Percentiles rank a stretch among this genome's conserved stretches.
These are phyloP conservation scores for Heliconius hermathena DNA, from an alignment of 1,140 invertebrate species.

Conservation along the genomic window DNA sequence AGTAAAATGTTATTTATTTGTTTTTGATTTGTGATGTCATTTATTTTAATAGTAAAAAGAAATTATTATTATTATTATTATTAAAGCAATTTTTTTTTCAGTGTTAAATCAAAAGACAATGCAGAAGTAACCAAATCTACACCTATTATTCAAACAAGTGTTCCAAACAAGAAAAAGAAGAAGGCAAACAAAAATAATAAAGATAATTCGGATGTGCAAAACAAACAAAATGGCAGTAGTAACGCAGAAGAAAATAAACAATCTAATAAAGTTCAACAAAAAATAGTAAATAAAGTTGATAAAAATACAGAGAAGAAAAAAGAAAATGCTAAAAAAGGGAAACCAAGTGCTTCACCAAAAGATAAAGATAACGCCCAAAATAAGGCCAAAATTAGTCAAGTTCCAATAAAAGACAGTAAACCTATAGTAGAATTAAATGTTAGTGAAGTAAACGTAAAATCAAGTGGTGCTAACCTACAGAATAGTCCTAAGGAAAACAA, in stretches of 20 bases:
- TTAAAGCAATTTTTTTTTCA: slow-evolving; percentile 13
- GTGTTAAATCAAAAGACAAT: slow-evolving; percentile 5
- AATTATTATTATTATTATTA: neutral
- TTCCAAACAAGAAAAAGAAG: neutral
- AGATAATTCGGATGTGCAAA: neutral
- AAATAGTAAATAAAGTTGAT: slow-evolving; percentile 19
- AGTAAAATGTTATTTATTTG: too few species aligned
- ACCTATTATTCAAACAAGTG: neutral
- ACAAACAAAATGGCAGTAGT: neutral
- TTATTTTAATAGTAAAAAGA: too few species aligned
- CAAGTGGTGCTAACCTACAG: neutral
- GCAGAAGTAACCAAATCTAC: neutral
- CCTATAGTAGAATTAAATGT: neutral
- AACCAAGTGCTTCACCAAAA: neutral
- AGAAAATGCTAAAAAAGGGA: neutral
- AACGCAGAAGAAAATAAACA: slow-evolving; percentile 20
- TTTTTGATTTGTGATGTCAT: too few species aligned
- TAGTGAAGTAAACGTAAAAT: neutral
- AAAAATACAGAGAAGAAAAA: slow-evolving; percentile 1
- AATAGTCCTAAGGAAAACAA: slow-evolving; percentile 35
- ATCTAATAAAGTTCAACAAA: slow-evolving; percentile 32
- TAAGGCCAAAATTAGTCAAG: neutral
- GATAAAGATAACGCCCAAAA: neutral
- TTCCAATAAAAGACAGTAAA: neutral
- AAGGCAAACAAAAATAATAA: neutral